These are phyloP conservation scores for Drosophila prostipennis DNA, from an alignment of 2,888 invertebrate genomes.

Conservation along the genomic window DNA sequence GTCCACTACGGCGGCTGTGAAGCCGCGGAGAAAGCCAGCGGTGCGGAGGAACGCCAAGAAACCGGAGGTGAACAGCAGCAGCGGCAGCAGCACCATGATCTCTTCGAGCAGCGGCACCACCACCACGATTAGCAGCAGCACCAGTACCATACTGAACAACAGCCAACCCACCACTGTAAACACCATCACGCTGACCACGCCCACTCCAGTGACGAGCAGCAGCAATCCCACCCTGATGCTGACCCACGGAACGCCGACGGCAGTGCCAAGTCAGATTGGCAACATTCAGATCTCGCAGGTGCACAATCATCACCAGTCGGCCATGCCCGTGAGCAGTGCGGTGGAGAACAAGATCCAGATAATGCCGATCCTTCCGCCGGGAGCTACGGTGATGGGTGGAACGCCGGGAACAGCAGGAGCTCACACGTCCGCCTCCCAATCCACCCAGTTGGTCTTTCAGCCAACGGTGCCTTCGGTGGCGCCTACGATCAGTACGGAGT, in stretches of 20 bases:
- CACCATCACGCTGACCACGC: slow-evolving; percentile 53
- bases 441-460: slow-evolving; percentile 66
- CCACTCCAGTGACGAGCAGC: slow-evolving; percentile 56
- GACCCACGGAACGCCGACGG: slow-evolving; percentile 66
- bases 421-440: slow-evolving; percentile 40
- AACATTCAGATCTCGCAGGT: slow-evolving; percentile 85
- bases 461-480: slow-evolving; percentile 43
- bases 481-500: slow-evolving; percentile 45
- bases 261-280: slow-evolving; percentile 84
- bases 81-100: slow-evolving; percentile 54
- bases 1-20: slow-evolving; percentile 79
- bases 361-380: slow-evolving; percentile 83
- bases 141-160: slow-evolving; percentile 18
- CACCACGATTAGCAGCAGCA: slow-evolving; percentile 32
- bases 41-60: slow-evolving; percentile 82
- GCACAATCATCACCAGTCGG: slow-evolving; percentile 68
- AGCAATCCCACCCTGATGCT: slow-evolving; percentile 58
- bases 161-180: slow-evolving; percentile 38
- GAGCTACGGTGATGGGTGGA: slow-evolving; percentile 74
- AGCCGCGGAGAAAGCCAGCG: slow-evolving; percentile 83
- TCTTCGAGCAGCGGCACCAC: slow-evolving; percentile 18
- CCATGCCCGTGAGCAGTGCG: slow-evolving; percentile 77
- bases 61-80: slow-evolving; percentile 67
- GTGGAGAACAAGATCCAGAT: slow-evolving; percentile 85
- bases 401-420: slow-evolving; percentile 43